A percentile compares a stretch with the other conserved stretches of the same genome.
Evolutionary conservation across 2,888 invertebrate genomes (phyloP).

Genomic region (Archips crataeganus): DNA sequence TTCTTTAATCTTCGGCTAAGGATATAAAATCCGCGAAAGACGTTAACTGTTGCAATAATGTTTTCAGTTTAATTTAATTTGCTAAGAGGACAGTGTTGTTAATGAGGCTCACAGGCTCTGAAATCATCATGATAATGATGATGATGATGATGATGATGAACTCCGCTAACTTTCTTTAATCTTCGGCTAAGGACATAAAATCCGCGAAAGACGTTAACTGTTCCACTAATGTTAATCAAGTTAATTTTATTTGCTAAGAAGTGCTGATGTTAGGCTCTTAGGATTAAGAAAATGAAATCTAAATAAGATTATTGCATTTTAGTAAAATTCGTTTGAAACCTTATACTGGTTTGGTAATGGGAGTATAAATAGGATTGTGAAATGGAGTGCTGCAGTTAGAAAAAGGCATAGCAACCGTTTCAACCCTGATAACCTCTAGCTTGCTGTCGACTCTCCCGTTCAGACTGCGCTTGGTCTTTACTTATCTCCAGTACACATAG

Average conservation of each 20-base stretch:
- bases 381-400: conserved; percentile 37
- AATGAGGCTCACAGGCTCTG: conserved; percentile 28
- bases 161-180: conserved; percentile 44
- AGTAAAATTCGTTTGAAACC: no score
- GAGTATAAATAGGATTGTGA: conserved; percentile 3
- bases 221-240: conserved; percentile 34
- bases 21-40: conserved; percentile 40
- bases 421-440: conserved; percentile 45
- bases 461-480: conserved; percentile 51
- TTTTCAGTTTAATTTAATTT: conserved; percentile 26
- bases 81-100: conserved; percentile 3
- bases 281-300: background rate
- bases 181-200: conserved; percentile 40
- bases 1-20: conserved; percentile 43
- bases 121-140: background rate
- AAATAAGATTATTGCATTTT: no score
- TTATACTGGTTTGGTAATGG: background rate
- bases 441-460: conserved; percentile 53
- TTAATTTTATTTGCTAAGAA: conserved; percentile 6
- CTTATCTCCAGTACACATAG: conserved; percentile 58
- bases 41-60: conserved; percentile 41
- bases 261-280: conserved; percentile 29
- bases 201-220: conserved; percentile 43
- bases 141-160: no score
- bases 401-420: conserved; percentile 44